These are phyloP conservation scores for Eupristina koningsbergeri DNA, from an alignment of 1,140 invertebrate genomes.

Conservation along the genomic window DNA sequence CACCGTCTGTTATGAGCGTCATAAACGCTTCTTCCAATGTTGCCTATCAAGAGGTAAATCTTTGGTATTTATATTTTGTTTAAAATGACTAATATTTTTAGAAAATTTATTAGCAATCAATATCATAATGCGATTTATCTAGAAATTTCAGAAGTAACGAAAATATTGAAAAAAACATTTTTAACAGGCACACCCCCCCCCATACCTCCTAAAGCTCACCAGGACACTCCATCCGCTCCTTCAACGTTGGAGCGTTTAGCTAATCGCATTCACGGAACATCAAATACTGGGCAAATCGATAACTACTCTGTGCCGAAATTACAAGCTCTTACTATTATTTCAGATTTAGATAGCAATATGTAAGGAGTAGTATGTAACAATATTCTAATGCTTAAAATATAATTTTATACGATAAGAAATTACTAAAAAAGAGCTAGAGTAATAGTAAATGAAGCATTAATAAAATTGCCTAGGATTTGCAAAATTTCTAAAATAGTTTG, in stretches of 20 bases:
- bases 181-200: constrained; percentile 73
- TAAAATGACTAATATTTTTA: not conserved
- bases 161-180: not conserved
- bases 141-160: no score
- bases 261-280: constrained; percentile 59
- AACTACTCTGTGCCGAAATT: constrained; percentile 76
- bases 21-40: constrained; percentile 65
- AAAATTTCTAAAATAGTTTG: not conserved
- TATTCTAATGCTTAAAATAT: constrained; percentile 64
- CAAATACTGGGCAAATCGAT: constrained; percentile 66
- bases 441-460: not conserved
- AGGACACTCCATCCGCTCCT: constrained; percentile 68
- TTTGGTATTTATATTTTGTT: not conserved
- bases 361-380: constrained; percentile 57
- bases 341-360: constrained; percentile 68
- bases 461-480: not conserved
- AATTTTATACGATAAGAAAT: constrained; percentile 19
- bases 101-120: no score
- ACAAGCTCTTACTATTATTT: constrained; percentile 68
- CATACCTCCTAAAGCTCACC: constrained; percentile 75
- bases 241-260: constrained; percentile 66
- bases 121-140: no score
- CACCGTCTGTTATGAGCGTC: constrained; percentile 68
- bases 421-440: not conserved
- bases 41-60: constrained; percentile 65